Percentiles rank a stretch among this genome's conserved stretches.
phyloP scores from a whole-genome alignment of 2,113 vertebrate genomes.

The Hepsetus odoe region DNA sequence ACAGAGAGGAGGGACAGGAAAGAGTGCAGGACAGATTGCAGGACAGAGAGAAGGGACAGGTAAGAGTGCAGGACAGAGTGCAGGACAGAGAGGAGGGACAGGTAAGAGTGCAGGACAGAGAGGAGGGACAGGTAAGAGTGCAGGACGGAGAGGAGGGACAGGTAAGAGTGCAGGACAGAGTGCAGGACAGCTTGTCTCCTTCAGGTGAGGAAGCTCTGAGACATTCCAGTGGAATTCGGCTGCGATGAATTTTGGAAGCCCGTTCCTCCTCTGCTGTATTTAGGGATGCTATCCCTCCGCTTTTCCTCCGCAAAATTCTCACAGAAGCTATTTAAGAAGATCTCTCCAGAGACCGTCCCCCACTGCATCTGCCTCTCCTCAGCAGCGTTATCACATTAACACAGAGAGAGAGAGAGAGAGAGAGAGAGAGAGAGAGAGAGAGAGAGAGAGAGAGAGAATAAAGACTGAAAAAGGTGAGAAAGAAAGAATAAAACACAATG shows the following conservation, averaged over 20 bases:
- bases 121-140: too few relatives aligned
- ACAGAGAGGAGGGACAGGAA: too few relatives aligned
- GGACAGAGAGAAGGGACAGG: too few relatives aligned
- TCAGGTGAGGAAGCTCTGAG: not conserved
- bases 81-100: too few relatives aligned
- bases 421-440: constrained; percentile 27
- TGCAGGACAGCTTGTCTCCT: not conserved
- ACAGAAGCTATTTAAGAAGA: constrained; percentile 60
- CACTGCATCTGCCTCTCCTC: constrained; percentile 53
- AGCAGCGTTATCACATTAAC: constrained; percentile 61
- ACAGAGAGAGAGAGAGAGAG: not conserved
- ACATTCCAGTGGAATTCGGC: not conserved
- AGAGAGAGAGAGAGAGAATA: not conserved
- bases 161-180: too few relatives aligned
- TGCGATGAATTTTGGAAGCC: not conserved
- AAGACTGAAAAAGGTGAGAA: not conserved
- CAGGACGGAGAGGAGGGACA: too few relatives aligned
- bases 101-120: too few relatives aligned
- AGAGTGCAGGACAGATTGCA: too few relatives aligned
- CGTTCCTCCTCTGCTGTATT: constrained; percentile 53
- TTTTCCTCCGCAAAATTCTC: constrained; percentile 53
- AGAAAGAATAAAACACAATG: not conserved
- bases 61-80: too few relatives aligned
- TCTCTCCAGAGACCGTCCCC: constrained; percentile 57
- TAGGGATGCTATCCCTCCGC: constrained; percentile 28